A percentile compares a stretch with the other conserved stretches of the same genome.
Conservation (phyloP, 2,797 vertebrate species). For the Cephalopachus bancanus region DNA sequence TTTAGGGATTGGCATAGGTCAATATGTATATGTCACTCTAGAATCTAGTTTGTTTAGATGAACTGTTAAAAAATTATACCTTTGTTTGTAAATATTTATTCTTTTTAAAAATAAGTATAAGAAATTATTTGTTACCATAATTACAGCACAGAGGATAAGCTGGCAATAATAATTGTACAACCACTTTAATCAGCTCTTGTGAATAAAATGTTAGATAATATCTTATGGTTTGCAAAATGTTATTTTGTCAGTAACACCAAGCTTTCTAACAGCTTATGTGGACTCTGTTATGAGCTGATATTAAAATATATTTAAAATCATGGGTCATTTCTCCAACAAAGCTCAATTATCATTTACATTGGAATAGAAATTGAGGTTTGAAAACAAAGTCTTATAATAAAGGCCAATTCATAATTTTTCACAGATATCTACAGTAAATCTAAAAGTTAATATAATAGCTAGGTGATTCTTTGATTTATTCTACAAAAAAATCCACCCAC, state of each 20-base stretch:
- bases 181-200: not conserved
- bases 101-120: slow-evolving; percentile 35
- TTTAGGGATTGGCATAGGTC: not conserved
- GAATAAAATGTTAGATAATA: slow-evolving; percentile 61
- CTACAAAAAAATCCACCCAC: slow-evolving; percentile 8
- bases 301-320: slow-evolving; percentile 75
- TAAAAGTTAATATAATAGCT: not conserved
- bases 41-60: slow-evolving; percentile 50
- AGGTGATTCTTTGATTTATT: slow-evolving; percentile 45
- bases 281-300: not conserved
- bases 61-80: slow-evolving; percentile 20
- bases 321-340: slow-evolving; percentile 68
- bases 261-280: not conserved
- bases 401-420: slow-evolving; percentile 55
- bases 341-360: slow-evolving; percentile 65
- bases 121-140: slow-evolving; percentile 69
- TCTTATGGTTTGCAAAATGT: slow-evolving; percentile 60
- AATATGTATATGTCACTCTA: not conserved
- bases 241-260: slow-evolving; percentile 61
- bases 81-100: slow-evolving; percentile 61
- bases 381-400: slow-evolving; percentile 68
- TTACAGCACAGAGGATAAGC: slow-evolving; percentile 22
- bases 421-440: slow-evolving; percentile 49
- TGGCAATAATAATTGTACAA: not conserved
- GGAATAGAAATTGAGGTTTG: slow-evolving; percentile 74